phyloP scores from a whole-genome alignment of 2,888 invertebrate species.

The Podotricha telesiphe region DNA sequence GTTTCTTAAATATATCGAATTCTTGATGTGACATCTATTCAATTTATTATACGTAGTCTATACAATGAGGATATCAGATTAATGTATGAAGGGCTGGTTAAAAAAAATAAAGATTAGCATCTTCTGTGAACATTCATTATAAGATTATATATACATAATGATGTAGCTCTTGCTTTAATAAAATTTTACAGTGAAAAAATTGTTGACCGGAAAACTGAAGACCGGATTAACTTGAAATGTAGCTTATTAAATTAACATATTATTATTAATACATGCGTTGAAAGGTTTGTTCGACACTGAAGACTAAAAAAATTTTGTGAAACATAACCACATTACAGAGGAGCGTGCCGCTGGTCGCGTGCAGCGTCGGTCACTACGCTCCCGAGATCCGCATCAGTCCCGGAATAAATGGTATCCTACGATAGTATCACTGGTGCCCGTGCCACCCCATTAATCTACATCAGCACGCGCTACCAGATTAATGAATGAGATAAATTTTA shows the following conservation, averaged over 20 bases:
- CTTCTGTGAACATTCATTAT: neutral
- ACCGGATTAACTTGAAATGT: no score
- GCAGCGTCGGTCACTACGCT: slow-evolving; percentile 51
- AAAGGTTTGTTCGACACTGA: neutral
- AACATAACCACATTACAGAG: slow-evolving; percentile 5
- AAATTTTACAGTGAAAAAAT: neutral
- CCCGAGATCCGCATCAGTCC: slow-evolving; percentile 69
- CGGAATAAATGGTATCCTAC: slow-evolving; percentile 69
- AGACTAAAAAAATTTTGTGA: neutral
- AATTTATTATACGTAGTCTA: neutral
- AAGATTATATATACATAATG: neutral
- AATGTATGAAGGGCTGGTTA: neutral
- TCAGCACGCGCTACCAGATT: slow-evolving; percentile 81
- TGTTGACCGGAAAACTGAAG: no score
- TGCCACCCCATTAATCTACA: slow-evolving; percentile 81
- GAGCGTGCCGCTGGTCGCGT: slow-evolving; percentile 57
- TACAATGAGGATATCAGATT: slow-evolving; percentile 12
- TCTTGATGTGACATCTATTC: slow-evolving; percentile 64
- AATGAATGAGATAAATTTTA: slow-evolving; percentile 80
- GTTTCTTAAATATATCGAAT: slow-evolving; percentile 76
- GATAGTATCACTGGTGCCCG: slow-evolving; percentile 72
- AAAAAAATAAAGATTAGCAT: neutral
- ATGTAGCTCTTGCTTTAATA: neutral
- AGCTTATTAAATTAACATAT: no score
- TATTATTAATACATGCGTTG: no score